Evolutionary conservation across 2,113 vertebrate species (phyloP).

Genomic region (Chiloscyllium plagiosum): DNA sequence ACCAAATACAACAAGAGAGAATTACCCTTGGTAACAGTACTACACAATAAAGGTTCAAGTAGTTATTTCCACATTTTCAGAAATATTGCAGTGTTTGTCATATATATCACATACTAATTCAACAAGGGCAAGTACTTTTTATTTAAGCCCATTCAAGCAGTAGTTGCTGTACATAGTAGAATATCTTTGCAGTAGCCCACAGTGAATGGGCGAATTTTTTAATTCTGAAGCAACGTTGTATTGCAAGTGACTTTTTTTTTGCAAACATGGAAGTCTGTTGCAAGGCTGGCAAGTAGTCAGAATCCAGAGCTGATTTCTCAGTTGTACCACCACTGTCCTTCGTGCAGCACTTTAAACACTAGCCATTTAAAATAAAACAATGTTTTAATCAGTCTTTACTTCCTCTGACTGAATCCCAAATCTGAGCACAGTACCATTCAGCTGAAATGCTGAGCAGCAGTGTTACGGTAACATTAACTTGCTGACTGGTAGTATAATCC

Average conservation of each 20-base stretch:
- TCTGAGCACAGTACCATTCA: background rate
- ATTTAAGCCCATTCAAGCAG: background rate
- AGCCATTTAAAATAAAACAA: background rate
- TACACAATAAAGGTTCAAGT: background rate
- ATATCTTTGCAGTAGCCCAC: background rate
- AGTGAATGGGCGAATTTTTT: background rate
- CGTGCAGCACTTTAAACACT: background rate
- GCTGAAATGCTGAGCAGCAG: background rate
- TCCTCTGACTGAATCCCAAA: background rate
- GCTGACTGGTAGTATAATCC: background rate
- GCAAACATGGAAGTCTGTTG: background rate
- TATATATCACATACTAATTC: background rate
- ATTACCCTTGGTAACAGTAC: background rate
- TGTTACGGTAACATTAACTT: background rate
- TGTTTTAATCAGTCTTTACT: background rate
- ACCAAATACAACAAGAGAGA: conserved; percentile 40
- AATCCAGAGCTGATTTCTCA: background rate
- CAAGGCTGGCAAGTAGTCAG: background rate
- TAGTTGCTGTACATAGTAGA: background rate
- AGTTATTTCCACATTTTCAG: background rate
- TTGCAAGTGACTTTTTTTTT: no score
- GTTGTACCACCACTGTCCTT: background rate
- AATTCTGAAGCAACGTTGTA: background rate
- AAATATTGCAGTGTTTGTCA: background rate
- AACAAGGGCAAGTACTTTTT: no score